A percentile compares a stretch with the other conserved stretches of the same genome.
Conservation (phyloP, 1,140 invertebrate genomes). For the Phymastichus coffea region DNA sequence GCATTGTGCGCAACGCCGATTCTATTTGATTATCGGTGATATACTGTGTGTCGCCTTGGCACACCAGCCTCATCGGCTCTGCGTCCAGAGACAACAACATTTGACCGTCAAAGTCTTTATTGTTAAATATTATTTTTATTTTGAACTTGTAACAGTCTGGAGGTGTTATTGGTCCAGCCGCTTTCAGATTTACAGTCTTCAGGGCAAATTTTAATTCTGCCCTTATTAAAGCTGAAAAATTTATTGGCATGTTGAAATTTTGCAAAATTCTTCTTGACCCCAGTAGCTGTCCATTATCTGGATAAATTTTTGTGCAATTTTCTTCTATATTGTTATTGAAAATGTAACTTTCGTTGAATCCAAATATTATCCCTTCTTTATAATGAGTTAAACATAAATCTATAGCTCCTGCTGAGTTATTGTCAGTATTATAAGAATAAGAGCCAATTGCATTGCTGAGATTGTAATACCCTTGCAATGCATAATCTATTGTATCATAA, state of each 20-base stretch:
- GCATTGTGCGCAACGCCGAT: constrained; percentile 70
- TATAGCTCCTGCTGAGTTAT: constrained; percentile 70
- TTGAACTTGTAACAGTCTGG: constrained; percentile 89
- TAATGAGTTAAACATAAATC: constrained; percentile 78
- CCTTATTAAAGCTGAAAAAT: constrained; percentile 74
- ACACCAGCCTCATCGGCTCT: constrained; percentile 73
- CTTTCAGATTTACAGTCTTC: constrained; percentile 87
- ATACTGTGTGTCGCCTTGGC: constrained; percentile 77
- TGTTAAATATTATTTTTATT: constrained; percentile 81
- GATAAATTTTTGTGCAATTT: constrained; percentile 65
- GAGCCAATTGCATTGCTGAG: constrained; percentile 82
- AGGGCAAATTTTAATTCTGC: constrained; percentile 75
- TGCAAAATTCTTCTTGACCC: constrained; percentile 50
- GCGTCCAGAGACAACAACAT: constrained; percentile 81
- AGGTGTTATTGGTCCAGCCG: constrained; percentile 75
- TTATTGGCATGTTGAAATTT: constrained; percentile 64
- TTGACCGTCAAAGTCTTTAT: constrained; percentile 93
- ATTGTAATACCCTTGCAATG: constrained; percentile 77
- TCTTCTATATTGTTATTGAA: constrained; percentile 79
- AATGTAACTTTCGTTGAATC: constrained; percentile 87
- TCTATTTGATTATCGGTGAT: constrained; percentile 73
- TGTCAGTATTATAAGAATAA: constrained; percentile 78
- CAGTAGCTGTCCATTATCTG: constrained; percentile 36
- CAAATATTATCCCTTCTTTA: constrained; percentile 78
- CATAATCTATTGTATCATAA: constrained; percentile 81